Base-by-base conservation (phyloP, 2,113 vertebrate species). In the Odontesthes bonariensis region DNA sequence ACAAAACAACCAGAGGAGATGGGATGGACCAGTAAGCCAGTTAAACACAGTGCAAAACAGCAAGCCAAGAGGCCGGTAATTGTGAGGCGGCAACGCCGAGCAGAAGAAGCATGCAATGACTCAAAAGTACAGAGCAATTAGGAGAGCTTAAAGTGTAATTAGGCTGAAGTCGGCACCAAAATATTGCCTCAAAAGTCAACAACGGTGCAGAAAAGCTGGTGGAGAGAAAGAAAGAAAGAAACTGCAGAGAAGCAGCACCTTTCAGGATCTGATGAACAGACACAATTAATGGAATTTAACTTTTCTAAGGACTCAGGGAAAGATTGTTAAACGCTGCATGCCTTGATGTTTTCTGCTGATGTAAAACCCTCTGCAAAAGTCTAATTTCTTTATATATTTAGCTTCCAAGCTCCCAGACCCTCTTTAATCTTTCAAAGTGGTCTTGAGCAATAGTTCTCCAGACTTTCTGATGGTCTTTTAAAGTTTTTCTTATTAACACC, bases 51-150 rank as follows among this genome's bases (percentile, higher is more conserved):
- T 14, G 35, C 22, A 35, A 32, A 3, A 67, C 0, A 57, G 56
- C 22, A 2, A 17, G 66, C 1, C 1, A 59, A 54, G 58, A 40
- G 31, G 52, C 9, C 38, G 11, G 49, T 79, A 56, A 68, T 35
- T 59, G 57, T 22, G 32, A 59, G 2, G 56, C 52, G 42, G 71
- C 47, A 55, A 55, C 40, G 62, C 22, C 8, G 20, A 73, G 75
- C 59, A 70, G 69, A 67, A 56, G 42, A 67, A 56, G 42, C 56
- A 57, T 13, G 52, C 57, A 27, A 56, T 1, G 4, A 49, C 16
- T 46, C 59, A 59, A 76, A 86, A 84, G 32, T 56, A 75, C 69
- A 72, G 63, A 75, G 82, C 75, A 78, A 83, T 87, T 83, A 81
- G 46, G 68, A 77, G 69, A 56, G 51, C 73, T 44, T 5, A n/a